Conservation (phyloP, 2,113 vertebrate species). For the Probosciger aterrimus region DNA sequence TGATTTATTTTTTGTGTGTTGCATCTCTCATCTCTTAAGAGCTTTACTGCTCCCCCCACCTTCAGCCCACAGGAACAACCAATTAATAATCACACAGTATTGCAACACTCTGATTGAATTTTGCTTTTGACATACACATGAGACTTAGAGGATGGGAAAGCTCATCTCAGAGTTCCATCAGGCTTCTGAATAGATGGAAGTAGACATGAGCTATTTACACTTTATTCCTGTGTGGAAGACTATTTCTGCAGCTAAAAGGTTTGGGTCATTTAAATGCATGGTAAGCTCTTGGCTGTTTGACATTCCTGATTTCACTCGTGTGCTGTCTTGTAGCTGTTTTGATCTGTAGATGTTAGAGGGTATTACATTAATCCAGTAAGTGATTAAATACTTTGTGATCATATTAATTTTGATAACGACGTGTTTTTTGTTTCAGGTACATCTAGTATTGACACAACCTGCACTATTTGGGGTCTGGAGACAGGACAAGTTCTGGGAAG, state of each 20-base stretch:
- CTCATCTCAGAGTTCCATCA: not conserved
- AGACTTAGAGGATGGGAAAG: not conserved
- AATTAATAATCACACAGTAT: not conserved
- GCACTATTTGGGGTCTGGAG: conserved; percentile 98
- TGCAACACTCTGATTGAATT: not conserved
- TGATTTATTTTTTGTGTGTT: conserved; percentile 30
- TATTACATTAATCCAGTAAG: not conserved
- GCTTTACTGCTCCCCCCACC: conserved; percentile 1
- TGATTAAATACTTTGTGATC: not conserved
- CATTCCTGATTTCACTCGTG: not conserved
- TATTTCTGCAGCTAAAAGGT: not conserved
- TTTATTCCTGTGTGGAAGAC: conserved; percentile 40
- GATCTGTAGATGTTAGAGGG: not conserved
- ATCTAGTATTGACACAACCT: conserved; percentile 97
- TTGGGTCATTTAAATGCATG: not conserved
- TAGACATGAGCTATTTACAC: conserved; percentile 33
- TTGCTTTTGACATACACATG: not conserved
- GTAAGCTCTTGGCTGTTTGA: not conserved
- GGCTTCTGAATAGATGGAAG: not conserved
- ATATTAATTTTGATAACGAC: not conserved
- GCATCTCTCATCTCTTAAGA: conserved; percentile 10
- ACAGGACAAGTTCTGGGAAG: conserved; percentile 94
- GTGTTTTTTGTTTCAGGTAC: conserved; percentile 78
- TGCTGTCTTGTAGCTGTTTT: not conserved
- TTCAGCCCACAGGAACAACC: not conserved